A percentile compares a stretch with the other conserved stretches of the same genome.
These are phyloP conservation scores for Cyprinodon diabolis DNA, from an alignment of 2,797 vertebrate genomes.

Conservation along the genomic window DNA sequence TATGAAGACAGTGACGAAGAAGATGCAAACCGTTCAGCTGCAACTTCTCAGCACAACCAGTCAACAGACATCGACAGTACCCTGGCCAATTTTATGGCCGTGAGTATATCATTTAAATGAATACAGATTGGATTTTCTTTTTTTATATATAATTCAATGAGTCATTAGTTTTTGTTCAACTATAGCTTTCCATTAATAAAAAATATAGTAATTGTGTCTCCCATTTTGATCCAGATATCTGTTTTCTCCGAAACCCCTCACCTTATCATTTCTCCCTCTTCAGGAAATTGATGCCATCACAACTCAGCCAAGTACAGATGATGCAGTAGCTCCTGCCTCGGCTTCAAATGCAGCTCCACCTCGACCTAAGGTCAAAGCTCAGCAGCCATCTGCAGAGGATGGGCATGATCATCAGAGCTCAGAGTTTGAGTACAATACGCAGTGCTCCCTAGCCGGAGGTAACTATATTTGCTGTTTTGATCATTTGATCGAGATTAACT, in stretches of 20 bases:
- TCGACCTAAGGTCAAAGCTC: constrained; percentile 83
- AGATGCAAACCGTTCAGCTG: constrained; percentile 74
- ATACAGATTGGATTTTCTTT: neutral
- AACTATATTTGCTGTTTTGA: constrained; percentile 35
- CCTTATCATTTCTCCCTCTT: neutral
- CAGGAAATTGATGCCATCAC: constrained; percentile 99
- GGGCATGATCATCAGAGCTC: constrained; percentile 43
- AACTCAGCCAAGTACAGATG: constrained; percentile 85
- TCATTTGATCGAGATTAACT: neutral
- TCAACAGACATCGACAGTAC: constrained; percentile 95
- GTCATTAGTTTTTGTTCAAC: neutral
- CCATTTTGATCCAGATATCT: neutral
- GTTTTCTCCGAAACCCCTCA: neutral
- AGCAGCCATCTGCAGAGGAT: constrained; percentile 59
- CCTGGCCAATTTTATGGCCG: constrained; percentile 95
- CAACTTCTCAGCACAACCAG: constrained; percentile 81
- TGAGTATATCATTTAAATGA: constrained; percentile 72
- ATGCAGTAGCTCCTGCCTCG: constrained; percentile 58
- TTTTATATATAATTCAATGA: neutral
- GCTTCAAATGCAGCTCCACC: constrained; percentile 82
- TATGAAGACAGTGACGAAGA: constrained; percentile 98
- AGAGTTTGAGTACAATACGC: constrained; percentile 93
- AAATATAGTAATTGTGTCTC: neutral
- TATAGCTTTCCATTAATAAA: neutral
- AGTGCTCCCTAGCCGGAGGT: constrained; percentile 95